A percentile compares a stretch with the other conserved stretches of the same genome.
phyloP scores from a whole-genome alignment of 2,113 vertebrate genomes.

The Dromas ardeola region DNA sequence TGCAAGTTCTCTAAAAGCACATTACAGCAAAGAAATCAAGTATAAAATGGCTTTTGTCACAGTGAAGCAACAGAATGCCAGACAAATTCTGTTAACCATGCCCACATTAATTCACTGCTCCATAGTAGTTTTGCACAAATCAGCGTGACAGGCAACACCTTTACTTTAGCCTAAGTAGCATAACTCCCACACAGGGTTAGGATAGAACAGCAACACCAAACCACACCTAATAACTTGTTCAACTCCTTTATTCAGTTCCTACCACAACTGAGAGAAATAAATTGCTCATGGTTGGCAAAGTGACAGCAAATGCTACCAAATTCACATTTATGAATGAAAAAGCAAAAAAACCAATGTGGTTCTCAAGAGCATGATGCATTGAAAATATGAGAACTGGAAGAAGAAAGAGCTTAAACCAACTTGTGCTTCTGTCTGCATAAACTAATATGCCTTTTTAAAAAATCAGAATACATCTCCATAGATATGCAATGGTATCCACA shows the following conservation, averaged over 20 bases:
- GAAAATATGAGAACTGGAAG: background rate
- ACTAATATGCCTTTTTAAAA: background rate
- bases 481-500: background rate
- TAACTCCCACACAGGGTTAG: background rate
- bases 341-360: background rate
- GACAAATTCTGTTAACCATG: background rate
- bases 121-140: background rate
- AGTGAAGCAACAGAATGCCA: background rate
- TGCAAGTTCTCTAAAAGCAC: background rate
- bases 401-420: background rate
- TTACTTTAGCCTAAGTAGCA: background rate
- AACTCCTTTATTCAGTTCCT: background rate
- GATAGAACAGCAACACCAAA: background rate
- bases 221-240: background rate
- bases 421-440: background rate
- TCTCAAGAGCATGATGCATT: background rate
- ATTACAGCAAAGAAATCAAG: background rate
- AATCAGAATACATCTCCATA: background rate
- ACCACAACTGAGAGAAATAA: background rate
- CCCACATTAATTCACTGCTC: background rate
- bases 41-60: background rate
- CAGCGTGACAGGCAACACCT: background rate
- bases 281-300: background rate
- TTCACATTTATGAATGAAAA: background rate
- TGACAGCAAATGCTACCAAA: background rate